These are phyloP conservation scores for Drosophila ustulata DNA, from an alignment of 2,888 invertebrate species.

Conservation along the genomic window DNA sequence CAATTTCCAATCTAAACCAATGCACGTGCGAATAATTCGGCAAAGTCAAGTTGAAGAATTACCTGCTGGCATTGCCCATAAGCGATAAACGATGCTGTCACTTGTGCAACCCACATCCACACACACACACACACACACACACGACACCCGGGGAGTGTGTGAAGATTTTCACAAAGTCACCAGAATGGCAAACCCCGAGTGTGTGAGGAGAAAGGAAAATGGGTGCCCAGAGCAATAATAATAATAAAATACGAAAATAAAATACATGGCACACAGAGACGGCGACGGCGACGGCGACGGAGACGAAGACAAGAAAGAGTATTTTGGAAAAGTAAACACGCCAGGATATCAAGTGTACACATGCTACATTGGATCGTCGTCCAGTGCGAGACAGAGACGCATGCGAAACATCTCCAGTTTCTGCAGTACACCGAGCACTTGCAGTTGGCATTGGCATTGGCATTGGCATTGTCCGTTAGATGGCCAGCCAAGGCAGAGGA, in stretches of 20 bases:
- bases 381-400: conserved; percentile 34
- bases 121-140: conserved; percentile 33
- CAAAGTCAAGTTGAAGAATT: conserved; percentile 66
- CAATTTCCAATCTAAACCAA: conserved; percentile 62
- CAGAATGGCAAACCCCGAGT: conserved; percentile 54
- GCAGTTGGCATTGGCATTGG: conserved; percentile 66
- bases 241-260: conserved; percentile 66
- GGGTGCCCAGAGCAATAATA: conserved; percentile 47
- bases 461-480: conserved; percentile 56
- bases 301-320: conserved; percentile 64
- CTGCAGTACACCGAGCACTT: conserved; percentile 60
- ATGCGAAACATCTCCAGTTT: conserved; percentile 77
- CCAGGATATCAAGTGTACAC: conserved; percentile 81
- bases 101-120: conserved; percentile 48
- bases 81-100: conserved; percentile 73
- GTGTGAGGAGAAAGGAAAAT: conserved; percentile 36
- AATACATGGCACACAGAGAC: conserved; percentile 25
- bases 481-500: conserved; percentile 47
- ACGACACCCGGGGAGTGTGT: conserved; percentile 58
- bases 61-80: conserved; percentile 64
- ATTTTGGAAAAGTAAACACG: conserved; percentile 75
- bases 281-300: too few relatives aligned
- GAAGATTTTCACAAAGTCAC: conserved; percentile 72
- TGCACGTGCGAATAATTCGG: conserved; percentile 76
- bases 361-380: conserved; percentile 43